Conservation (phyloP, 2,113 vertebrate genomes). For the Phalacrocorax aristotelis region DNA sequence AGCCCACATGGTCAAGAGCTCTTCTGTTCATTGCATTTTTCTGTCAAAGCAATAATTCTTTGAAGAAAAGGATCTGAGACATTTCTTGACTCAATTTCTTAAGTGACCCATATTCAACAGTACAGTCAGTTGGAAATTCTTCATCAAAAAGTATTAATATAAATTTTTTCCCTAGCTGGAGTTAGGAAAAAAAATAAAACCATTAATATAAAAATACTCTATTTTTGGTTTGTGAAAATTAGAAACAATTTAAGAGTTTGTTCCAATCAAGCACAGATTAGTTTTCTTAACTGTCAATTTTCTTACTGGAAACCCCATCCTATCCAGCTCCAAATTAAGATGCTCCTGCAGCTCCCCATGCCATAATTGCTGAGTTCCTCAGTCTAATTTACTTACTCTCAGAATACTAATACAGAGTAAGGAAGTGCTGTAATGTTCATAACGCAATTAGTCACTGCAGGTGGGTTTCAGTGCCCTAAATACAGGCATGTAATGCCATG, state of each 20-base stretch:
- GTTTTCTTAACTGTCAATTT: background rate
- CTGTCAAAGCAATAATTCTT: background rate
- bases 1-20: background rate
- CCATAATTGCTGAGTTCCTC: background rate
- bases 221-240: background rate
- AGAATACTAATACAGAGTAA: background rate
- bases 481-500: background rate
- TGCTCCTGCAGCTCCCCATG: background rate
- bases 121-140: background rate
- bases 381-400: background rate
- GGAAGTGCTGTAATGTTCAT: background rate
- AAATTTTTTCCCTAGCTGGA: background rate
- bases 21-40: background rate
- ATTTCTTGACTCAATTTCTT: background rate
- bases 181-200: background rate
- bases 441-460: background rate
- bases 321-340: background rate
- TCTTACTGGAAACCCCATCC: background rate
- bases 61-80: background rate
- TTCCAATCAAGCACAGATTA: background rate
- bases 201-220: background rate
- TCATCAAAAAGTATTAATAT: background rate
- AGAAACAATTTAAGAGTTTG: background rate
- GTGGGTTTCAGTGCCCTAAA: background rate
- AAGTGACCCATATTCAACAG: background rate